A percentile compares a stretch with the other conserved stretches of the same genome.
Conservation (phyloP, 2,797 vertebrate species). For the Harpagifer antarcticus region DNA sequence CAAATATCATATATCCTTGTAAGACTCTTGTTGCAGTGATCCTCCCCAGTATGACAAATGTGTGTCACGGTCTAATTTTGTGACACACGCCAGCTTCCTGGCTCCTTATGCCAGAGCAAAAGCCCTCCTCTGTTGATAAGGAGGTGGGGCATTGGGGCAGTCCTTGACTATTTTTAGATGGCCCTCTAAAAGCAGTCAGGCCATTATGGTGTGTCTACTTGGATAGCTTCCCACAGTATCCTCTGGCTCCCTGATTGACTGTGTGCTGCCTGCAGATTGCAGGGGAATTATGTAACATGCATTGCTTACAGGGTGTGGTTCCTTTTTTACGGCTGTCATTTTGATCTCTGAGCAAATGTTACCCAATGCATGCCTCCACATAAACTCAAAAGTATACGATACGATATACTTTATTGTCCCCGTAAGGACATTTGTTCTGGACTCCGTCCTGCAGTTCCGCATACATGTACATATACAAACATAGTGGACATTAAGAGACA, state of each 20-base stretch:
- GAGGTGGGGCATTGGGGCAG: slow-evolving; percentile 77
- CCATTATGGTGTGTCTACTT: slow-evolving; percentile 77
- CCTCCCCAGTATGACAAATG: slow-evolving; percentile 19
- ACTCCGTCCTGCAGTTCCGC: no score
- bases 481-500: no score
- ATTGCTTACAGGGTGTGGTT: slow-evolving; percentile 36
- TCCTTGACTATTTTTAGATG: slow-evolving; percentile 85
- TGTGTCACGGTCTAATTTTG: slow-evolving; percentile 61
- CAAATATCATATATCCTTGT: background rate
- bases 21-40: slow-evolving; percentile 1
- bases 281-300: slow-evolving; percentile 41
- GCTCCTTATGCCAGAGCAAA: slow-evolving; percentile 66
- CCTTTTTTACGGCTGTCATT: slow-evolving; percentile 23
- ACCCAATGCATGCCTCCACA: slow-evolving; percentile 3
- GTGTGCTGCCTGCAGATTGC: slow-evolving; percentile 35
- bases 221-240: slow-evolving; percentile 63
- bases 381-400: background rate
- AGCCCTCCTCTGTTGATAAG: slow-evolving; percentile 73
- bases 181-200: slow-evolving; percentile 70
- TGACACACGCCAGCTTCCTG: slow-evolving; percentile 67
- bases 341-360: slow-evolving; percentile 17
- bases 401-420: no score
- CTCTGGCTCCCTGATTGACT: slow-evolving; percentile 48
- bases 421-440: no score
- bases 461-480: no score